Evolutionary conservation across 1,140 invertebrate genomes (phyloP), one percentile per base, ranked within the genome.

Genomic region (Tetraneura akinire): DNA sequence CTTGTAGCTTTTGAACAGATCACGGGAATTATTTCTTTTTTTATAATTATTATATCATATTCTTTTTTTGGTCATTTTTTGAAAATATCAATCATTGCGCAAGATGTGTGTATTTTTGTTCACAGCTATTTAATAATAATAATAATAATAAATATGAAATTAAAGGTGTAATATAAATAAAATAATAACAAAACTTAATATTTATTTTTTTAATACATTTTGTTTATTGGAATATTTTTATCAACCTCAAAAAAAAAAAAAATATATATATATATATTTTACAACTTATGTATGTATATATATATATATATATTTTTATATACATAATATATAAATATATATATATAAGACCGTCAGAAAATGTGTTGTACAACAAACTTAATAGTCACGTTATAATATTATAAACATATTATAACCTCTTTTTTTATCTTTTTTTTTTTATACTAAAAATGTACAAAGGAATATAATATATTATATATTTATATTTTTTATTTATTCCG

Each of bases 191-290:
- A n/a, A 37, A n/a, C 5, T 26, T 11, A 64, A 8, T 13, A 37
- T 37, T 4, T 5, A 14, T 62, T 23, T 78, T 76, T 78, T 78
- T 23, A 78, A 78, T 62, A 78, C 74, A 60, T 78, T 76, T 78
- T 78, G 8, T 78, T 78, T 78, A 78, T 78, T 78, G 74, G 71
- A 78, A 78, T 78, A 78, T 76, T 57, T 76, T 76, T 76, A 60
- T 78, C 53, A 78, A 78, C 74, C 55, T 78, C 74, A 32, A 60
- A 78, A 78, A 76, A 78, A 78, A 78, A 76, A 62, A 66, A 66
- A 66, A 66, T 42, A 37, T n/a, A n/a, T n/a, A n/a, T n/a, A n/a
- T 37, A 68, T 37, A 60, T 76, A 57, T 76, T 45, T 76, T 57
- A 76, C 73, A 76, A 45, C 9, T 57, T 60, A 57, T 60, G 14